Percentiles rank a stretch among this genome's conserved stretches.
Evolutionary conservation across 37 sponge, comb jelly and placozoan genomes (phyloP).

Genomic region (Spongilla lacustris): DNA sequence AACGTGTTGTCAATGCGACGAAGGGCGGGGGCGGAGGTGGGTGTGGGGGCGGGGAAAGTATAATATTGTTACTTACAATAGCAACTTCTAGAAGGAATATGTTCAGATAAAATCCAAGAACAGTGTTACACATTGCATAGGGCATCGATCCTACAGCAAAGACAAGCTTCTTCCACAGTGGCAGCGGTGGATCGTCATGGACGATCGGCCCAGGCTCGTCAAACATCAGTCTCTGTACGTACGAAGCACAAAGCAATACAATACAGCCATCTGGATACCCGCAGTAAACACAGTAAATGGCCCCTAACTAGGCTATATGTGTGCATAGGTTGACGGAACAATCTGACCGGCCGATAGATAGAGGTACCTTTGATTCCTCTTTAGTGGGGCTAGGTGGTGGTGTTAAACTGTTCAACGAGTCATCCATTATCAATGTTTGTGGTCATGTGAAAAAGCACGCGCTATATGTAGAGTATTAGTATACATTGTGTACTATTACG

Average conservation of each 20-base stretch:
- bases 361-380: neutral
- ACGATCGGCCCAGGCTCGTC: neutral
- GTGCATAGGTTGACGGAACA: no score
- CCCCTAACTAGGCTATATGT: no score
- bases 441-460: neutral
- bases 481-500: no score
- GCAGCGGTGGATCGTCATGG: conserved; percentile 19
- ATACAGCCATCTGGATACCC: neutral
- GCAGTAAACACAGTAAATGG: no score
- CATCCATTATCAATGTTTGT: neutral
- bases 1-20: neutral
- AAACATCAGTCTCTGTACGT: conserved; percentile 28
- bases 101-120: conserved; percentile 79
- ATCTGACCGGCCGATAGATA: neutral
- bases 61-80: conserved; percentile 51
- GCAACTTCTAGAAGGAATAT: conserved; percentile 89
- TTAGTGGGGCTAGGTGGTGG: neutral
- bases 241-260: neutral
- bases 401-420: neutral
- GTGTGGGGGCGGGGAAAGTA: neutral
- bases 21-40: neutral
- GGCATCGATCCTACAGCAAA: conserved; percentile 79
- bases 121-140: conserved; percentile 67
- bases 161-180: conserved; percentile 68
- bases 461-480: neutral